Evolutionary conservation across 2,113 vertebrate genomes (phyloP).

Genomic region (Hiodon tergisus): DNA sequence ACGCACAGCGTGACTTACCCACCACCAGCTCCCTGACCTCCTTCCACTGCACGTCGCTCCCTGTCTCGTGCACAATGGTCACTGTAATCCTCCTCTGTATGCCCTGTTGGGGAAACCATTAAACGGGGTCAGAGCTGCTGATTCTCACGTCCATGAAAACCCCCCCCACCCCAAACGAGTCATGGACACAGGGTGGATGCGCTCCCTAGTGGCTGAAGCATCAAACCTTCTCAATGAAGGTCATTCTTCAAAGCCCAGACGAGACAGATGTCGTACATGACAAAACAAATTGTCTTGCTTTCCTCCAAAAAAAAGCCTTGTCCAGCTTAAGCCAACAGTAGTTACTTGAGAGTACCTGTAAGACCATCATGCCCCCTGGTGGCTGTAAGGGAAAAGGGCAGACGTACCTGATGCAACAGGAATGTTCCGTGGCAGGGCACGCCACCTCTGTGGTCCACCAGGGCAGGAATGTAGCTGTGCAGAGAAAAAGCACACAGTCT

Average conservation of each 20-base stretch:
- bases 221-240: not conserved
- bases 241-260: too few species aligned
- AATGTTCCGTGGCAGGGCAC: constrained; percentile 94
- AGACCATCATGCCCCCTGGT: too few species aligned
- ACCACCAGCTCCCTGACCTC: constrained; percentile 94
- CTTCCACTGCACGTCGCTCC: constrained; percentile 84
- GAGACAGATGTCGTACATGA: too few species aligned
- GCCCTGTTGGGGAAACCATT: constrained; percentile 61
- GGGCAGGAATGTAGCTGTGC: constrained; percentile 86
- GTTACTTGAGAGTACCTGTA: too few species aligned
- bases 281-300: too few species aligned
- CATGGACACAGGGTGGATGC: not conserved
- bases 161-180: not conserved
- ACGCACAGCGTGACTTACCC: constrained; percentile 62
- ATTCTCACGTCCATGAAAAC: not conserved
- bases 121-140: not conserved
- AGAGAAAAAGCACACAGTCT: constrained; percentile 30
- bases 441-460: constrained; percentile 90
- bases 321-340: too few species aligned
- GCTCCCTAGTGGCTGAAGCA: not conserved
- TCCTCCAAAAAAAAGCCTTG: too few species aligned
- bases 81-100: constrained; percentile 90
- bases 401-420: constrained; percentile 87
- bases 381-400: not conserved
- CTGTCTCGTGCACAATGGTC: constrained; percentile 88